A percentile compares a stretch with the other conserved stretches of the same genome.
These are phyloP conservation scores for Taenioides sp. DNA, from an alignment of 2,797 vertebrate genomes.

Conservation along the genomic window DNA sequence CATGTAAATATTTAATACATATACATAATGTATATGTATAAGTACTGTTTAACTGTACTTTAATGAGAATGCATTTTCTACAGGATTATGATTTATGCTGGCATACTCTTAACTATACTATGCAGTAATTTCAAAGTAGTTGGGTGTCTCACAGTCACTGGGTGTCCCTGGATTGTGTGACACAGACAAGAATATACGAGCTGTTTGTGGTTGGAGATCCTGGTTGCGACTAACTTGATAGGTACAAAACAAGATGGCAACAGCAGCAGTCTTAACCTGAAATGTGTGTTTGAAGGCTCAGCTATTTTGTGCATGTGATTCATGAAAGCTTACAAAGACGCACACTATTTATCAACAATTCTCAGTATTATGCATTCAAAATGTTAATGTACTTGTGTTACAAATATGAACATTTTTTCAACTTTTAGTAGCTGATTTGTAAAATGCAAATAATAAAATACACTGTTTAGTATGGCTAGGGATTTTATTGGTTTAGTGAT, in stretches of 20 bases:
- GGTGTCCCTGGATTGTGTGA: conserved; percentile 47
- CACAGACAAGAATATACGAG: conserved; percentile 51
- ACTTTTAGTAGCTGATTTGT: background rate
- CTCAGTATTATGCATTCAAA: background rate
- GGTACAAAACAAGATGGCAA: conserved; percentile 46
- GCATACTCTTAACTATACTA: conserved; percentile 42
- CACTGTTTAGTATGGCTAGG: background rate
- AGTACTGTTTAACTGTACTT: conserved; percentile 71
- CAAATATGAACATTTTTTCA: background rate
- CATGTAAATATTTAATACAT: conserved; percentile 80
- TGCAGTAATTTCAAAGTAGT: conserved; percentile 5
- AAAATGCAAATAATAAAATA: background rate
- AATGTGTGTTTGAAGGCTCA: conserved; percentile 38
- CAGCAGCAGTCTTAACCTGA: conserved; percentile 40
- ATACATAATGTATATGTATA: conserved; percentile 33
- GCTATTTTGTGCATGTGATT: conserved; percentile 28
- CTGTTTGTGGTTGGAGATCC: conserved; percentile 63
- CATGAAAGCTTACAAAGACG: background rate
- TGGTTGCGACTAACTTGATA: conserved; percentile 47
- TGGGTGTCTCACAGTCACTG: conserved; percentile 20
- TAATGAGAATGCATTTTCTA: conserved; percentile 42
- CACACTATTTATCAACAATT: background rate
- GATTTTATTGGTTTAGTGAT: background rate
- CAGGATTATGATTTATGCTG: conserved; percentile 41
- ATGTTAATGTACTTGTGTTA: background rate